phyloP scores from a whole-genome alignment of 2,888 invertebrate genomes.

The Tinea pellionella region DNA sequence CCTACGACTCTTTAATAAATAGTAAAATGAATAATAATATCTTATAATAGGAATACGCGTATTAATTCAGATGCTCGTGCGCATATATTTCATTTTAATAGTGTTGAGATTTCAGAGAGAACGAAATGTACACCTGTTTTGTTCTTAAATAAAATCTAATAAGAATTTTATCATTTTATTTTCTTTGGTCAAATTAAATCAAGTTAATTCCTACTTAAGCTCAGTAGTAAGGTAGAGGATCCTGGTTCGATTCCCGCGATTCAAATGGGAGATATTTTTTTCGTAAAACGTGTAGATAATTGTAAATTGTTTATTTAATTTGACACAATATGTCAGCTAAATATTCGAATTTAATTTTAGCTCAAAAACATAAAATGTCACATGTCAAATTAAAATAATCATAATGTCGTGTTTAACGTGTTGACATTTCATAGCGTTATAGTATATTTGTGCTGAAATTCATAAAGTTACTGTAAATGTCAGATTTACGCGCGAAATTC shows the following conservation, averaged over 20 bases:
- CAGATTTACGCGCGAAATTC: neutral
- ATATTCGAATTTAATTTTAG: neutral
- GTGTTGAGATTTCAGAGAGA: neutral
- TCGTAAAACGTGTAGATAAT: neutral
- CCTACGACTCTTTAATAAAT: too few relatives aligned
- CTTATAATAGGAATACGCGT: too few relatives aligned
- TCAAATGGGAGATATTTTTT: too few relatives aligned
- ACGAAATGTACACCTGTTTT: neutral
- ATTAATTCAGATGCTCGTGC: neutral
- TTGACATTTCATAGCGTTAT: constrained; percentile 27
- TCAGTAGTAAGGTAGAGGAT: too few relatives aligned
- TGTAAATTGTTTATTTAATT: neutral
- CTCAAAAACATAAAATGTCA: neutral
- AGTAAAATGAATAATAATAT: too few relatives aligned
- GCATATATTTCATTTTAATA: neutral
- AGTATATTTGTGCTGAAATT: constrained; percentile 23
- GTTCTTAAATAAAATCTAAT: neutral
- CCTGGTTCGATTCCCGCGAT: too few relatives aligned
- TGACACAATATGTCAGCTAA: neutral
- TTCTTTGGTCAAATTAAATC: too few relatives aligned
- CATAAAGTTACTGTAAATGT: constrained; percentile 34
- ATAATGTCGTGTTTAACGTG: neutral
- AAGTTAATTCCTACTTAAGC: too few relatives aligned
- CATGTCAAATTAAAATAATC: neutral
- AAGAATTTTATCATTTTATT: neutral